Conservation (phyloP, 2,113 vertebrate genomes). For the Daubentonia madagascariensis region DNA sequence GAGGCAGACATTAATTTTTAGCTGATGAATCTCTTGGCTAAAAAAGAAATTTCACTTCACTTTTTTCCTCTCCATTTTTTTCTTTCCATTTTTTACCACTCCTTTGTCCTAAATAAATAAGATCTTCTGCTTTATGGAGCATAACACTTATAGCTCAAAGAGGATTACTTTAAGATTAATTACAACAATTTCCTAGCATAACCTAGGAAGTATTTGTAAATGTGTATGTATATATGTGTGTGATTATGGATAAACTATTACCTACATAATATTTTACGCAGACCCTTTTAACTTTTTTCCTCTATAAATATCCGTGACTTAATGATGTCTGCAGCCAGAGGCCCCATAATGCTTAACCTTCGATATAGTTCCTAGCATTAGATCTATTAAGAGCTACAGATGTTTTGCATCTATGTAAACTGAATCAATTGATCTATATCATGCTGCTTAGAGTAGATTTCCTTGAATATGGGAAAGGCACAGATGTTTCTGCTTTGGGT, state of each 20-base stretch:
- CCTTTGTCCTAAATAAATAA: neutral
- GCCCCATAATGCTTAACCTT: neutral
- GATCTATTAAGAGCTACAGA: neutral
- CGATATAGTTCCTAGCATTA: rapidly evolving
- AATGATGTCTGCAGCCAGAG: conserved; percentile 45
- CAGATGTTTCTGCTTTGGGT: neutral
- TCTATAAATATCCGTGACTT: neutral
- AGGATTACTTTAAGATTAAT: conserved; percentile 67
- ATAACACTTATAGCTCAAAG: conserved; percentile 29
- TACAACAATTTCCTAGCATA: conserved; percentile 16
- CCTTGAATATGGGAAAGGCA: neutral
- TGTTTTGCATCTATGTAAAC: conserved; percentile 56
- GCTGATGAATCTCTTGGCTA: conserved; percentile 36
- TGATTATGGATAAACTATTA: neutral
- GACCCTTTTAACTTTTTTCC: neutral
- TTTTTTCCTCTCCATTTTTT: neutral
- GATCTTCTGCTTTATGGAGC: neutral
- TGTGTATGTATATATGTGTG: neutral
- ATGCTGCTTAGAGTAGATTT: conserved; percentile 45
- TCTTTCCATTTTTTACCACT: neutral
- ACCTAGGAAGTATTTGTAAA: conserved; percentile 12
- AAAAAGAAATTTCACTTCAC: neutral
- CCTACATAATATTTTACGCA: neutral
- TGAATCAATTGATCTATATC: conserved; percentile 62
- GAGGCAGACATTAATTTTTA: conserved; percentile 12